phyloP scores from a whole-genome alignment of 2,797 vertebrate genomes.

The Liasis olivaceus region DNA sequence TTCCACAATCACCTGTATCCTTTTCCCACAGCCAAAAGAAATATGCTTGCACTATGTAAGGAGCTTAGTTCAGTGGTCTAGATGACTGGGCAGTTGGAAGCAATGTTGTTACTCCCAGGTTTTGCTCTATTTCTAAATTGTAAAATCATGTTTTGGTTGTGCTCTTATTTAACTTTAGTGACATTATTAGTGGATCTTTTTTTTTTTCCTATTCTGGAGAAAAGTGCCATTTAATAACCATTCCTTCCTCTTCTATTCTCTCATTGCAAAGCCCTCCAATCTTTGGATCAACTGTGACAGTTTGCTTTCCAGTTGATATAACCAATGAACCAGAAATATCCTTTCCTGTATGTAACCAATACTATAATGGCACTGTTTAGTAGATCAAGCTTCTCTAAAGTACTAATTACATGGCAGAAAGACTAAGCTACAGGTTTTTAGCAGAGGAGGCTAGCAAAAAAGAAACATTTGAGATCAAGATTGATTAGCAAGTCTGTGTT shows the following conservation, averaged over 20 bases:
- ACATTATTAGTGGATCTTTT: not conserved
- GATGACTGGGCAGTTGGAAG: not conserved
- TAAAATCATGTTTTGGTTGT: not conserved
- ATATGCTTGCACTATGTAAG: not conserved
- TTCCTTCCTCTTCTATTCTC: not conserved
- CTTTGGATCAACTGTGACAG: not conserved
- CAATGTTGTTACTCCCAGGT: not conserved
- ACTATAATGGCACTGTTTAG: not conserved
- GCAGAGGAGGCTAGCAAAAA: not conserved
- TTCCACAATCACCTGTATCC: not conserved
- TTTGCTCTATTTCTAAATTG: not conserved
- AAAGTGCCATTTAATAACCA: not conserved
- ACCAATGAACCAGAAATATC: not conserved
- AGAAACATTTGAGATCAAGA: not conserved
- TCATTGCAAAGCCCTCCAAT: not conserved
- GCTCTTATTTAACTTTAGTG: not conserved
- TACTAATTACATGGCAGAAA: not conserved
- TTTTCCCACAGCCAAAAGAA: not conserved
- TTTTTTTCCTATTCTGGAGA: not conserved
- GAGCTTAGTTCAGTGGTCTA: not conserved
- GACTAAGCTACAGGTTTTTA: not conserved
- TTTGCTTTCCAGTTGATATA: not conserved
- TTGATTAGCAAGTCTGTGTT: not conserved
- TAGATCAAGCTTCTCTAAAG: not conserved
- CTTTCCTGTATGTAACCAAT: not conserved